phyloP scores from a whole-genome alignment of 2,113 vertebrate genomes.

The Megaceryle torquata region DNA sequence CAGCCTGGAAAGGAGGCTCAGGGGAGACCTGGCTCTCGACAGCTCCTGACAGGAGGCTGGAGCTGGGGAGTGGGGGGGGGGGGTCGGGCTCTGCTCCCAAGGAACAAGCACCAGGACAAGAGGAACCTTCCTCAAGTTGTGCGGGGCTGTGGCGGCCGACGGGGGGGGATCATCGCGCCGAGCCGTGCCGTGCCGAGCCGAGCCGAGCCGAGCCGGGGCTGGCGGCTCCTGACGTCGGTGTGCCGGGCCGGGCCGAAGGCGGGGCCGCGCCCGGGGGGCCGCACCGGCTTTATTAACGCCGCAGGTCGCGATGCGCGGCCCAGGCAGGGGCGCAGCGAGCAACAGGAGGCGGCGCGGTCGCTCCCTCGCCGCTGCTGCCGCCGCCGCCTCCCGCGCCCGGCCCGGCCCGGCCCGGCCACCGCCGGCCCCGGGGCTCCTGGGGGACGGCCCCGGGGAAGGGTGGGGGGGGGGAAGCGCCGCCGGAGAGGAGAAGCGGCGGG shows the following conservation, averaged over 20 bases:
- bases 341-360: conserved; percentile 16
- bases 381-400: neutral
- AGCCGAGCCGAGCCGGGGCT: neutral
- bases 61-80: too few relatives aligned
- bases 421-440: conserved; percentile 6
- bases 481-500: neutral
- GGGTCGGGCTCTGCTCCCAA: too few relatives aligned
- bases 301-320: conserved; percentile 10
- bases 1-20: too few relatives aligned
- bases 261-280: conserved; percentile 6
- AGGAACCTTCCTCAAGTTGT: too few relatives aligned
- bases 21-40: too few relatives aligned
- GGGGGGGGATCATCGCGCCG: neutral
- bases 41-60: too few relatives aligned
- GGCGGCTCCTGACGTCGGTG: conserved; percentile 9
- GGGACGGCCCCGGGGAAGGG: neutral
- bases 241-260: neutral
- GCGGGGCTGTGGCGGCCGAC: too few relatives aligned
- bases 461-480: neutral
- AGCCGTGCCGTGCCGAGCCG: neutral
- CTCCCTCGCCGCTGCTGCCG: neutral
- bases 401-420: neutral
- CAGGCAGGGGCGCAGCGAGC: neutral
- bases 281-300: conserved; percentile 35
- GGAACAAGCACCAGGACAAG: too few relatives aligned